Base-by-base conservation (phyloP, 2,888 invertebrate genomes). In the Geotrupes spiniger region DNA sequence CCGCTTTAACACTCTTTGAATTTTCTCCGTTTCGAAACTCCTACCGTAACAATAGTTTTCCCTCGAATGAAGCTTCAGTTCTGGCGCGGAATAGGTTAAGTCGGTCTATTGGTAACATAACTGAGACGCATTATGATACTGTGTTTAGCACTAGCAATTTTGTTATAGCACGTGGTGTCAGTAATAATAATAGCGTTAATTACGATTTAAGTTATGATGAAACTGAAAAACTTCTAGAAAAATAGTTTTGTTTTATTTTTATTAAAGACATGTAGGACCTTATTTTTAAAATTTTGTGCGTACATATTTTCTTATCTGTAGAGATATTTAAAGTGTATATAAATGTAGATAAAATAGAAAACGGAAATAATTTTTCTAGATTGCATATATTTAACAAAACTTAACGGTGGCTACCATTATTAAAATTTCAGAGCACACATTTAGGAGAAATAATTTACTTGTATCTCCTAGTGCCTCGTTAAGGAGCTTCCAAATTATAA, bases 41-140 rank as follows among this genome's bases (percentile, higher is more conserved):
- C 53, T 58, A 56, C 48, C 66, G 69, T 55, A 71, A 71, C 57
- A 69, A 69, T 60, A 71, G 70, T 64, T 67, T 66, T 42, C 68
- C 70, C 46, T 63, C 64, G 49, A 68, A 68, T 62, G 67, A 69
- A 49, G 63, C 65, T 62, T 64, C 67, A 52, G 54, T 66, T 56
- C 63, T 66, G 46, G 57, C 54, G 21, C 61, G 62, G 48, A 68
- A 68, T 52, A 61, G 73, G 51, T 61, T 71, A 51, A 72, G 72
- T 54, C 68, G 68, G 49, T 74, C 73, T 37, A 73, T 73, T 46
- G 73, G 73, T 14, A 72, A 74, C 56, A 70, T 74, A 50, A 65
- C 65, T 44, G 72, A 73, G 46, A 65, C 70, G 41, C 71, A 74
- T 60, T 82, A 82, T 68, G 82, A 78, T 59, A 77, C 82, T 4